Evolutionary conservation across 2,797 vertebrate genomes (phyloP).

Genomic region (Notolepis coatsorum): DNA sequence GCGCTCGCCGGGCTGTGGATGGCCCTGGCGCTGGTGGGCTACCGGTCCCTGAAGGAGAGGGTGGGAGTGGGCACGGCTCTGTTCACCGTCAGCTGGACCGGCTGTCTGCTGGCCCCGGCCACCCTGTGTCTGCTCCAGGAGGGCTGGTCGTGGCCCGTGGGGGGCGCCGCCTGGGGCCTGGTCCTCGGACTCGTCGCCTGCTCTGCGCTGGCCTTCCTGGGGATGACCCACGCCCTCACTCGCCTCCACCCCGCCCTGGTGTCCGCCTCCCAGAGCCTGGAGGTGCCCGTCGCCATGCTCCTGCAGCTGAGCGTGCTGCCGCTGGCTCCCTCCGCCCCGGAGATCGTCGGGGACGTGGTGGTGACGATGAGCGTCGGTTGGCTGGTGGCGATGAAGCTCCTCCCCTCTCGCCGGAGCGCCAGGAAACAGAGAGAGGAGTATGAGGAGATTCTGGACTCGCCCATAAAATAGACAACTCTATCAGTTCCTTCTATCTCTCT

Average conservation of each 20-base stretch:
- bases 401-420: conserved; percentile 81
- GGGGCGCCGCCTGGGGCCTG: conserved; percentile 90
- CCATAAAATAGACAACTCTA: conserved; percentile 87
- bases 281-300: conserved; percentile 91
- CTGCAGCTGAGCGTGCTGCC: conserved; percentile 89
- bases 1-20: conserved; percentile 94
- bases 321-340: conserved; percentile 86
- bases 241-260: conserved; percentile 96
- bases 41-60: conserved; percentile 93
- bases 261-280: conserved; percentile 94
- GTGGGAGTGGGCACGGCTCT: conserved; percentile 95
- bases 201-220: conserved; percentile 91
- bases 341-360: conserved; percentile 89
- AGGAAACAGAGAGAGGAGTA: conserved; percentile 89
- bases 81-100: conserved; percentile 97
- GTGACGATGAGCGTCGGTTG: conserved; percentile 90
- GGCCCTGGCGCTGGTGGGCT: conserved; percentile 94
- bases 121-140: conserved; percentile 93
- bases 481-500: background rate
- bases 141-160: conserved; percentile 89
- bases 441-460: conserved; percentile 94
- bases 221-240: conserved; percentile 92
- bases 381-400: conserved; percentile 91
- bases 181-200: conserved; percentile 90
- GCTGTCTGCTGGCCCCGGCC: conserved; percentile 88